Conservation (phyloP, 2,113 vertebrate genomes). For the Anhinga rufa region DNA sequence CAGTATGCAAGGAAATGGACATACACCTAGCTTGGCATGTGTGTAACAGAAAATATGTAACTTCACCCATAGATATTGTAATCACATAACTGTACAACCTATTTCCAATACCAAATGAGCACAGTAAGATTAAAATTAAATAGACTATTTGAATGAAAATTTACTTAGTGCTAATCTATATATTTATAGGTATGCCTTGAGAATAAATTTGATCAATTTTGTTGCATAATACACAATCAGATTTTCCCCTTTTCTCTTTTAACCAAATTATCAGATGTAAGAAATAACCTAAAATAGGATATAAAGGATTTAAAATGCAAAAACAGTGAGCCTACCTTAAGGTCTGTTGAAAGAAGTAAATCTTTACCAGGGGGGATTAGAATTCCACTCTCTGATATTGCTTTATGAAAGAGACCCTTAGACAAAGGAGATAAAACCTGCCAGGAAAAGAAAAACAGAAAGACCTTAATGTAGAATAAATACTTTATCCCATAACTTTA, state of each 20-base stretch:
- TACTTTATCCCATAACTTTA: background rate
- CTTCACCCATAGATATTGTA: background rate
- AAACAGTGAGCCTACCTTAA: background rate
- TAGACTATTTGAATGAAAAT: background rate
- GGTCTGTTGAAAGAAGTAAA: background rate
- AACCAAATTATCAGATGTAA: background rate
- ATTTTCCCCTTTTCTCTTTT: background rate
- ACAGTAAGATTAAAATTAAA: background rate
- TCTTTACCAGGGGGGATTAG: background rate
- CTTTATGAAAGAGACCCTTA: conserved; percentile 53
- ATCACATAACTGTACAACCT: background rate
- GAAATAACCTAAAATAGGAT: background rate
- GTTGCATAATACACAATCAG: background rate
- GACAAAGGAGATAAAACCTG: conserved; percentile 53
- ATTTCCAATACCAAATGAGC: background rate
- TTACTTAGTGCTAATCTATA: background rate
- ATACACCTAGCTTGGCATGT: background rate
- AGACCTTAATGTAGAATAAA: background rate
- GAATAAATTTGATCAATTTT: background rate
- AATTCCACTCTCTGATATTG: conserved; percentile 50
- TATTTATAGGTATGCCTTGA: background rate
- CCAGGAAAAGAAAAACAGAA: background rate
- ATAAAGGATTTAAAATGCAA: background rate
- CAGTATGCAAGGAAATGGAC: background rate
- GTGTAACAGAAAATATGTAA: background rate